A percentile compares a stretch with the other conserved stretches of the same genome.
Conservation (phyloP, 2,113 vertebrate genomes). For the Grammomys surdaster region DNA sequence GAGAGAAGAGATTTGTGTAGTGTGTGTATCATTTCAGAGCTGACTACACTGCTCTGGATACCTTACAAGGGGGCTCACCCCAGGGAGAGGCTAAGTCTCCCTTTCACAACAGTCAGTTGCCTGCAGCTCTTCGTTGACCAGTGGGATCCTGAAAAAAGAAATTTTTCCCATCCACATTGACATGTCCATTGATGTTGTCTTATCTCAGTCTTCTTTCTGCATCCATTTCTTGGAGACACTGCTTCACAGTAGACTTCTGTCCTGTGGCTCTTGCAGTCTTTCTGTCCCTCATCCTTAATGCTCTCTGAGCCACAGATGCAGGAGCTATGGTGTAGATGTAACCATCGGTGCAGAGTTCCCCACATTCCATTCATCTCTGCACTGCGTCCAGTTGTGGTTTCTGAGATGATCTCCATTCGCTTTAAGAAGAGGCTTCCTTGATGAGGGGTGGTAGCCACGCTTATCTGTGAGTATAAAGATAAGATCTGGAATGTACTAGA, state of each 20-base stretch:
- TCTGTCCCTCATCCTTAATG: not conserved
- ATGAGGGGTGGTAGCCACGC: not conserved
- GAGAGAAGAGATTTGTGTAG: too few relatives aligned
- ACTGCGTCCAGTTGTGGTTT: not conserved
- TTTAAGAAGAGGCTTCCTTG: not conserved
- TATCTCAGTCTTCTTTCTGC: not conserved
- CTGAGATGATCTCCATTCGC: not conserved
- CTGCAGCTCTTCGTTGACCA: not conserved
- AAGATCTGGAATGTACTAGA: not conserved
- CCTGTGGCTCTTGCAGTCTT: not conserved
- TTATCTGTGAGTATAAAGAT: not conserved
- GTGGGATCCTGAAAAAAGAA: not conserved
- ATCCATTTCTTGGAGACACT: not conserved
- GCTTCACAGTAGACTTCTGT: not conserved
- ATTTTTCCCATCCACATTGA: not conserved
- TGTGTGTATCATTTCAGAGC: not conserved
- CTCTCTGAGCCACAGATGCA: not conserved
- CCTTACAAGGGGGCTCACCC: not conserved
- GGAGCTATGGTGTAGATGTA: not conserved
- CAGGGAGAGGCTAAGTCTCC: not conserved
- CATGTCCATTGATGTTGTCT: not conserved
- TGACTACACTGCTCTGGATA: not conserved
- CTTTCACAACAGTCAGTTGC: not conserved
- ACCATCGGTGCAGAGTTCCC: too few relatives aligned
- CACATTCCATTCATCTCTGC: not conserved